phyloP scores from a whole-genome alignment of 1,140 invertebrate genomes.

The Bombus consobrinus region DNA sequence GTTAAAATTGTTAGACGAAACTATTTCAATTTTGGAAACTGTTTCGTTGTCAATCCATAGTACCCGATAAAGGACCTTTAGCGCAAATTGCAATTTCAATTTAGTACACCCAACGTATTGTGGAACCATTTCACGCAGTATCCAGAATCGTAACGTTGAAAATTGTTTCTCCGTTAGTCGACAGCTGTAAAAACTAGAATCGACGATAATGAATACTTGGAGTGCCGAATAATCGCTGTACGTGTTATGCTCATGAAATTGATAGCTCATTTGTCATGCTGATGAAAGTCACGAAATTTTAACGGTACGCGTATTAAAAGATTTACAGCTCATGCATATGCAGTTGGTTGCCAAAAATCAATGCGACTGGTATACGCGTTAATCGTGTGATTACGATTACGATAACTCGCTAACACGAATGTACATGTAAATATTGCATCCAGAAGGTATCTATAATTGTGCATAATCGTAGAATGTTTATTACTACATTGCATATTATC shows the following conservation, averaged over 20 bases:
- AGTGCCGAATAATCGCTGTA: not conserved
- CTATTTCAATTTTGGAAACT: not conserved
- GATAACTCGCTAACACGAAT: not conserved
- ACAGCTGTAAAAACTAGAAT: not conserved
- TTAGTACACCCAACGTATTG: not conserved
- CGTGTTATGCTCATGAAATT: conserved; percentile 6
- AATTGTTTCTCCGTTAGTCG: not conserved
- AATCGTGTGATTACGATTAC: conserved; percentile 19
- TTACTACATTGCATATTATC: not conserved
- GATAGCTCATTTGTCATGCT: conserved; percentile 28
- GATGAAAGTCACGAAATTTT: conserved; percentile 4
- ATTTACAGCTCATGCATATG: conserved; percentile 21
- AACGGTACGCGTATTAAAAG: conserved; percentile 20
- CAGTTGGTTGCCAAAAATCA: not conserved
- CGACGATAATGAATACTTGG: not conserved
- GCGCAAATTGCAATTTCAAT: not conserved
- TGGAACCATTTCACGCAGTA: no score
- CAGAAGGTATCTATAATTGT: no score
- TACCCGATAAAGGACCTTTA: not conserved
- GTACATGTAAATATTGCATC: not conserved
- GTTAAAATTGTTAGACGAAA: not conserved
- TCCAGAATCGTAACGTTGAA: not conserved
- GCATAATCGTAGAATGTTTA: not conserved
- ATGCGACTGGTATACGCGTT: not conserved
- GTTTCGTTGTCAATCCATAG: not conserved